A percentile compares a stretch with the other conserved stretches of the same genome.
Conservation (phyloP, 35 echinoderm and acorn worm genomes). For the Chiridota heheva region DNA sequence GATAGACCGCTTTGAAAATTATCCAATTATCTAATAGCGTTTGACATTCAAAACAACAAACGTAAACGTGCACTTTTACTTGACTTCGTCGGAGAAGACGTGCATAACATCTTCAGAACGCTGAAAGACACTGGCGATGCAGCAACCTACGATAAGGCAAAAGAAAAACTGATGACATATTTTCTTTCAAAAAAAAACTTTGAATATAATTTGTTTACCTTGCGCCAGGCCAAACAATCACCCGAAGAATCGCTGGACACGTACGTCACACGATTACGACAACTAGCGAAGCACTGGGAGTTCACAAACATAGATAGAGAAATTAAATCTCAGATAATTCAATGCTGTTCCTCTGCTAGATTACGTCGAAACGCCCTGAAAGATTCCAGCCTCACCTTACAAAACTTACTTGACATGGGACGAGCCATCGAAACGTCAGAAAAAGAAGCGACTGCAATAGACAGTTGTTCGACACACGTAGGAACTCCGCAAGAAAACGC, state of each 20-base stretch:
- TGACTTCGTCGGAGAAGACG: constrained; percentile 60
- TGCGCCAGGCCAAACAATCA: constrained; percentile 39
- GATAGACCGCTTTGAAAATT: constrained; percentile 52
- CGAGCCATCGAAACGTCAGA: constrained; percentile 48
- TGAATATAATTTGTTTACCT: constrained; percentile 29
- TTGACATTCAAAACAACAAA: constrained; percentile 40
- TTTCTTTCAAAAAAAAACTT: constrained; percentile 36
- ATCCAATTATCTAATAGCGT: constrained; percentile 19
- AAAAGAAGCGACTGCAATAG: constrained; percentile 19
- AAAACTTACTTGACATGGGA: constrained; percentile 31
- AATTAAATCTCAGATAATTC: constrained; percentile 51
- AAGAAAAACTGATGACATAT: constrained; percentile 4
- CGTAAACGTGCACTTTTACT: constrained; percentile 57
- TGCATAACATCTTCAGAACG: constrained; percentile 38
- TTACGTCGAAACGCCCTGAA: constrained; percentile 23
- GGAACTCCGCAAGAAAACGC: neutral
- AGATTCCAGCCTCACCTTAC: constrained; percentile 37
- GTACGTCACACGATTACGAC: constrained; percentile 30
- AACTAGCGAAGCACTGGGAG: constrained; percentile 56
- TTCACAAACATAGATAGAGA: constrained; percentile 53
- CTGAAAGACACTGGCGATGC: constrained; percentile 15
- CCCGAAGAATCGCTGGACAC: constrained; percentile 39
- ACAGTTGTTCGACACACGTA: neutral
- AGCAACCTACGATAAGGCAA: constrained; percentile 23
- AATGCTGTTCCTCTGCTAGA: constrained; percentile 33